phyloP scores from a whole-genome alignment of 2,888 invertebrate species.

The Pseudanteris insignis region DNA sequence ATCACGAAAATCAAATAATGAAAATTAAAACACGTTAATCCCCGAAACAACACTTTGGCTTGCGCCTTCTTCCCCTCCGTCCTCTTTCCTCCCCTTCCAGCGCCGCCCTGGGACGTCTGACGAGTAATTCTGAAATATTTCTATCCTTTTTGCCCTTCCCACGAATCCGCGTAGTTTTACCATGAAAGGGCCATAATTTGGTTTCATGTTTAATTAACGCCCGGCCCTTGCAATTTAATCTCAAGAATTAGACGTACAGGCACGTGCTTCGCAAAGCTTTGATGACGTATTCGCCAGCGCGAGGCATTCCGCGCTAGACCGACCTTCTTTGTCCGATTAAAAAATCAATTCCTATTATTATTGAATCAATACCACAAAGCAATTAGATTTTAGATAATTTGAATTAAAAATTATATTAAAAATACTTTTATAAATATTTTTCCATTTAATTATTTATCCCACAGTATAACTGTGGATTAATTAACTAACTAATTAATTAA shows the following conservation, averaged over 20 bases:
- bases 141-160: not conserved
- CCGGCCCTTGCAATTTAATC: slow-evolving; percentile 42
- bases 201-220: slow-evolving; percentile 46
- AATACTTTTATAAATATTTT: too few relatives aligned
- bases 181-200: slow-evolving; percentile 34
- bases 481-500: too few relatives aligned
- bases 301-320: too few relatives aligned
- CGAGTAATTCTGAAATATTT: slow-evolving; percentile 27
- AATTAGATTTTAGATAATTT: too few relatives aligned
- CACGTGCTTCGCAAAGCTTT: slow-evolving; percentile 37
- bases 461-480: too few relatives aligned
- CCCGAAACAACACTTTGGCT: slow-evolving; percentile 4
- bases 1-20: slow-evolving; percentile 16
- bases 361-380: too few relatives aligned
- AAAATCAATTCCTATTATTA: too few relatives aligned
- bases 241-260: slow-evolving; percentile 35
- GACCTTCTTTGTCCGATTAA: too few relatives aligned
- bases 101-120: not conserved
- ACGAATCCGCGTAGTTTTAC: slow-evolving; percentile 4
- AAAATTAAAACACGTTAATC: slow-evolving; percentile 17
- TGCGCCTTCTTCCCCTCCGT: not conserved
- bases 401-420: too few relatives aligned
- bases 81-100: not conserved
- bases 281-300: too few relatives aligned
- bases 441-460: too few relatives aligned